Percentiles rank a stretch among this genome's conserved stretches.
phyloP scores from a whole-genome alignment of 2,888 invertebrate species.

The Trissoscelio sp. region DNA sequence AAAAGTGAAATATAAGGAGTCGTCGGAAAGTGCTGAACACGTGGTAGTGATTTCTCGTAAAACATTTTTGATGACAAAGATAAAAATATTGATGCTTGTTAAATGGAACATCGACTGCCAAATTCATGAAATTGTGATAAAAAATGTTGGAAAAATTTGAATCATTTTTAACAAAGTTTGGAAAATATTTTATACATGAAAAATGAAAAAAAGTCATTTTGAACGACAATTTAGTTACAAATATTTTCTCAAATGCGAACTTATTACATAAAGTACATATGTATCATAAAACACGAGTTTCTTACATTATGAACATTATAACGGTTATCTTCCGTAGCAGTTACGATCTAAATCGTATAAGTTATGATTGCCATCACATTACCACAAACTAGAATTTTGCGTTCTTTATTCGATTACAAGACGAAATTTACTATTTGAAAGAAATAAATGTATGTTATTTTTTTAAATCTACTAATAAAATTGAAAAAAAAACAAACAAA shows the following conservation, averaged over 20 bases:
- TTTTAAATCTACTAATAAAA: too few species aligned
- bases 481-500: too few species aligned
- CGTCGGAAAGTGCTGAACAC: slow-evolving; percentile 35
- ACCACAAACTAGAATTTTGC: slow-evolving; percentile 21
- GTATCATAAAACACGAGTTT: slow-evolving; percentile 31
- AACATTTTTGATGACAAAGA: slow-evolving; percentile 35
- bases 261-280: slow-evolving; percentile 20
- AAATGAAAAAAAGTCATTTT: too few species aligned
- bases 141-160: too few species aligned
- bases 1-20: slow-evolving; percentile 18
- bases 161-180: too few species aligned
- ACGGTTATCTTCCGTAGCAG: slow-evolving; percentile 1
- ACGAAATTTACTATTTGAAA: slow-evolving; percentile 3
- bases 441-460: too few species aligned
- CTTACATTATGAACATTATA: slow-evolving; percentile 26
- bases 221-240: too few species aligned
- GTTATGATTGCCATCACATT: slow-evolving; percentile 35
- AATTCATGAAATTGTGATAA: not conserved
- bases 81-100: slow-evolving; percentile 35
- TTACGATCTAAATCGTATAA: slow-evolving; percentile 31
- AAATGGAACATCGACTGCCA: slow-evolving; percentile 23
- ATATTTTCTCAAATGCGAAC: slow-evolving; percentile 12
- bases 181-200: too few species aligned
- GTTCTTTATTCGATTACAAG: slow-evolving; percentile 24
- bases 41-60: slow-evolving; percentile 26